Percentiles rank a stretch among this genome's conserved stretches.
These are phyloP conservation scores for Gymnodraco acuticeps DNA, from an alignment of 2,797 vertebrate species.

Conservation along the genomic window DNA sequence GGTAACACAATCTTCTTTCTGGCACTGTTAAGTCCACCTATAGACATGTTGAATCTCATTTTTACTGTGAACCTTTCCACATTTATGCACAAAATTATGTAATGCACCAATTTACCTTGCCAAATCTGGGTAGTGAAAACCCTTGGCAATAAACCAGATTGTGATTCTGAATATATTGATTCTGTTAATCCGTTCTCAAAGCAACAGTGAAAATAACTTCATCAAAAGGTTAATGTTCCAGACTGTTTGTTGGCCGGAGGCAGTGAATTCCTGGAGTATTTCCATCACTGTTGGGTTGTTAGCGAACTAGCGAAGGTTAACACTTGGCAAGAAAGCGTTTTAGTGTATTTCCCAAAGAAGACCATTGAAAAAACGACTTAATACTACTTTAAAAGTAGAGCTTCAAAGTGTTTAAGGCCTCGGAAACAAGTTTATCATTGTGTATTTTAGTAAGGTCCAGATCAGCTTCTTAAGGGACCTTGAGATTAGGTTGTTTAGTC, in stretches of 20 bases:
- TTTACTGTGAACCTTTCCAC: too few species aligned
- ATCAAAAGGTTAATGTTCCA: background rate
- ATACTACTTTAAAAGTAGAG: background rate
- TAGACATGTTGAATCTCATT: background rate
- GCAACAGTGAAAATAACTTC: background rate
- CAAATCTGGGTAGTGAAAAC: too few species aligned
- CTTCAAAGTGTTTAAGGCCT: background rate
- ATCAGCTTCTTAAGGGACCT: background rate
- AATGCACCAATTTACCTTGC: too few species aligned
- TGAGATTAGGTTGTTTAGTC: constrained; percentile 1
- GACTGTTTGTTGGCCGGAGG: background rate
- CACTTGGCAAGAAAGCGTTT: background rate
- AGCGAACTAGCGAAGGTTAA: background rate
- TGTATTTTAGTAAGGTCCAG: background rate
- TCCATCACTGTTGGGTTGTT: background rate
- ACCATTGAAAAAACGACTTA: background rate
- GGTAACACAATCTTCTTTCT: background rate
- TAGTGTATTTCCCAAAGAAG: background rate
- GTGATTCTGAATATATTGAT: background rate
- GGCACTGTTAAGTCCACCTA: background rate
- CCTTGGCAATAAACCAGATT: too few species aligned
- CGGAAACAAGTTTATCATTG: background rate
- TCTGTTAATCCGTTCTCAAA: background rate
- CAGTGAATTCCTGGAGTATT: constrained; percentile 7
- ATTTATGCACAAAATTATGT: too few species aligned